phyloP scores from a whole-genome alignment of 1,140 invertebrate genomes.

The Plodia interpunctella region DNA sequence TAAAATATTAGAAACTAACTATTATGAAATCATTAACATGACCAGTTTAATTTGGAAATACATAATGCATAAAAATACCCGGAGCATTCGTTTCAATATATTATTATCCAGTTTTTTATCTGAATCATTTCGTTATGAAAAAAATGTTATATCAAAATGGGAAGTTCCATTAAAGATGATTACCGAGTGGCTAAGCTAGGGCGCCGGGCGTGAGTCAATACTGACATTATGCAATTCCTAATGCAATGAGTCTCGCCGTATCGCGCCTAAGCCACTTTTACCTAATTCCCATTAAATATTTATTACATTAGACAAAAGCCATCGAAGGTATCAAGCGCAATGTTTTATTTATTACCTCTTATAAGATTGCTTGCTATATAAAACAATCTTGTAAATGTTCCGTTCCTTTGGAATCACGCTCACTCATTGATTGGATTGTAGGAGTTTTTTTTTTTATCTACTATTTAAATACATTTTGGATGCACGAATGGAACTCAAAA shows the following conservation, averaged over 20 bases:
- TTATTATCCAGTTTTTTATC: background rate
- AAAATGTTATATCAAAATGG: background rate
- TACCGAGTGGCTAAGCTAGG: background rate
- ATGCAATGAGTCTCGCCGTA: constrained; percentile 56
- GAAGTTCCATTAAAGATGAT: constrained; percentile 6
- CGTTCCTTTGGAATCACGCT: background rate
- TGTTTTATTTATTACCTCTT: constrained; percentile 73
- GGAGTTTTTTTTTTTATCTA: too few species aligned
- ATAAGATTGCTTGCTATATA: constrained; percentile 53
- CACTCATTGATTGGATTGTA: background rate
- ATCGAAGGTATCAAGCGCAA: constrained; percentile 51
- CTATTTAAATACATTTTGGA: too few species aligned
- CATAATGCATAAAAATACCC: too few species aligned
- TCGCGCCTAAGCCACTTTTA: constrained; percentile 56
- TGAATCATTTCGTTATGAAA: background rate
- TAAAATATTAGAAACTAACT: too few species aligned
- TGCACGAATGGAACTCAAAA: too few species aligned
- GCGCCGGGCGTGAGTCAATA: constrained; percentile 38
- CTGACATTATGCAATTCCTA: constrained; percentile 66
- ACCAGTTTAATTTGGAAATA: too few species aligned
- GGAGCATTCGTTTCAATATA: background rate
- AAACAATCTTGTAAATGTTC: constrained; percentile 27
- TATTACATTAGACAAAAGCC: constrained; percentile 71
- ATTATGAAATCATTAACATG: too few species aligned
- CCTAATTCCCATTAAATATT: constrained; percentile 75